A percentile compares a stretch with the other conserved stretches of the same genome.
Conservation (phyloP, 2,888 invertebrate species). For the Stramonita haemastoma region DNA sequence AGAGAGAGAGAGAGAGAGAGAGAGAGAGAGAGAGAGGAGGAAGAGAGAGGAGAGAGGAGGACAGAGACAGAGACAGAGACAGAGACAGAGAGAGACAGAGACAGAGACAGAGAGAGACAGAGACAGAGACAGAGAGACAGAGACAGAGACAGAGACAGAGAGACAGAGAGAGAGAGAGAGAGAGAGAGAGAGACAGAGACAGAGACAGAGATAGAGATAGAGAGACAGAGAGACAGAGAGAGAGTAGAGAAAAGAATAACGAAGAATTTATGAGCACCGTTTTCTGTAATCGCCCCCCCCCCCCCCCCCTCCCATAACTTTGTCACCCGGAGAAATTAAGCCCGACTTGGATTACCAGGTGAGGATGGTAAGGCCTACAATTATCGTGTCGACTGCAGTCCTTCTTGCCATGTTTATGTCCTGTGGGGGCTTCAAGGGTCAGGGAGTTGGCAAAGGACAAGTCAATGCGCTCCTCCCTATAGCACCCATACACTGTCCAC, state of each 20-base stretch:
- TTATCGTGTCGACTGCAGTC: conserved; percentile 43
- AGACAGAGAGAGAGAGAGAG: no score
- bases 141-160: no score
- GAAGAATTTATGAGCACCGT: conserved; percentile 37
- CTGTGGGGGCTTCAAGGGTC: conserved; percentile 15
- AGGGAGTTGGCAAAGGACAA: background rate
- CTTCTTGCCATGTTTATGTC: conserved; percentile 37
- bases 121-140: no score
- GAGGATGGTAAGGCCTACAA: conserved; percentile 44
- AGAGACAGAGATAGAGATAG: background rate
- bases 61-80: no score
- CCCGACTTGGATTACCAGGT: conserved; percentile 45
- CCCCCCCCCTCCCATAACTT: no score
- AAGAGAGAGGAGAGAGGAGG: background rate
- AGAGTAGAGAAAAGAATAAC: background rate
- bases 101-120: background rate
- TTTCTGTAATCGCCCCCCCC: conserved; percentile 45
- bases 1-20: no score
- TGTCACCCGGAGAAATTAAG: conserved; percentile 46
- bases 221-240: background rate
- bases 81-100: background rate
- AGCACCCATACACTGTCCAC: no score
- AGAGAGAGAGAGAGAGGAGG: no score
- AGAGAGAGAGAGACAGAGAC: background rate
- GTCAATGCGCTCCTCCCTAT: background rate